These are phyloP conservation scores for Odontophorus gujanensis DNA, from an alignment of 2,113 vertebrate species.

Conservation along the genomic window DNA sequence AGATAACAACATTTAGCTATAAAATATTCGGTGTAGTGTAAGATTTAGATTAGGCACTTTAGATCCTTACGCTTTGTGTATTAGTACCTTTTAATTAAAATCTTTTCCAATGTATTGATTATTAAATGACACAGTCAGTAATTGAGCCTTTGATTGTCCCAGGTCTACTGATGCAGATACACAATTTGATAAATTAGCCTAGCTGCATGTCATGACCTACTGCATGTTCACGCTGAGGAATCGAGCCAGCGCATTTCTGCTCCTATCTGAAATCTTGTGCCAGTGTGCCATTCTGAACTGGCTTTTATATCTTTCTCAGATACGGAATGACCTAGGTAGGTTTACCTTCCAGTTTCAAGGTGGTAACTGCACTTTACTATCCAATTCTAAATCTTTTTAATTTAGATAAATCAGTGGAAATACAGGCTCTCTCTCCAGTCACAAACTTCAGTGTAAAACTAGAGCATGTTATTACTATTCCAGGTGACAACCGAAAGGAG, in stretches of 20 bases:
- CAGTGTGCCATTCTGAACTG: neutral
- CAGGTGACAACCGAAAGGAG: neutral
- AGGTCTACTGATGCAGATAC: neutral
- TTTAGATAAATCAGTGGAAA: neutral
- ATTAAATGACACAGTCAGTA: neutral
- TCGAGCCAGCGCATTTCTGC: neutral
- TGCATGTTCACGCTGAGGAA: neutral
- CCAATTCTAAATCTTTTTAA: neutral
- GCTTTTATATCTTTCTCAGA: neutral
- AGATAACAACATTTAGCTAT: neutral
- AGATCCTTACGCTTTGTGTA: neutral
- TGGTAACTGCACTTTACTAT: neutral
- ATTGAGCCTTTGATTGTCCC: neutral
- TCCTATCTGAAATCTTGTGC: neutral
- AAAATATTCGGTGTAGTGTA: neutral
- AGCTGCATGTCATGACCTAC: neutral
- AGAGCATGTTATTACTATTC: neutral
- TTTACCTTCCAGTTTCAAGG: neutral
- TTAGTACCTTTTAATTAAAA: neutral
- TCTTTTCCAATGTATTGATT: neutral
- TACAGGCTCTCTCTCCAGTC: neutral
- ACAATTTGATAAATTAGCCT: fast-evolving
- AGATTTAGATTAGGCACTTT: neutral
- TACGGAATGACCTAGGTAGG: neutral
- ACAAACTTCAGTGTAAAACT: neutral